These are phyloP conservation scores for Ophraella communa DNA, from an alignment of 2,888 invertebrate genomes.

Conservation along the genomic window DNA sequence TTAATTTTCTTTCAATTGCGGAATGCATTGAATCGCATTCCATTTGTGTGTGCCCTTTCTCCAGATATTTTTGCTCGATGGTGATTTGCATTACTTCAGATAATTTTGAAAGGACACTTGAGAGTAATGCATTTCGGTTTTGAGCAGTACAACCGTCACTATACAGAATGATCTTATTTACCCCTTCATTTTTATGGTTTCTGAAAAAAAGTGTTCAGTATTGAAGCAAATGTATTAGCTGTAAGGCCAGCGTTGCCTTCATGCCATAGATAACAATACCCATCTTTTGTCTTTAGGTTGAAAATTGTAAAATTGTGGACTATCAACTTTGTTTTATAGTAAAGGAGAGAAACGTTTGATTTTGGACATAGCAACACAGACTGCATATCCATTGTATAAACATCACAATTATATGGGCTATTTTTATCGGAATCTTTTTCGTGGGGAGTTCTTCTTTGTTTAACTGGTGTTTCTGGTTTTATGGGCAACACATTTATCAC, in stretches of 20 bases:
- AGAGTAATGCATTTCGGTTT: background rate
- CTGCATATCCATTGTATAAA: constrained; percentile 26
- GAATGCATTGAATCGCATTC: no score
- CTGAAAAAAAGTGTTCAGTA: constrained; percentile 16
- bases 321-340: no score
- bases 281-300: background rate
- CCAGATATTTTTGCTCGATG: no score
- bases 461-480: constrained; percentile 23
- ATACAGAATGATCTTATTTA: no score
- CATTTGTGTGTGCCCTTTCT: no score
- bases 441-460: constrained; percentile 26
- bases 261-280: constrained; percentile 4
- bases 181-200: background rate
- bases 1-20: no score
- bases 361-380: constrained; percentile 25
- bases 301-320: no score
- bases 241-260: constrained; percentile 9
- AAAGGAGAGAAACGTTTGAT: constrained; percentile 28
- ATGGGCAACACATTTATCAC: constrained; percentile 29
- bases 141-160: background rate
- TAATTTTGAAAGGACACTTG: background rate
- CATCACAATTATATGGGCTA: constrained; percentile 15
- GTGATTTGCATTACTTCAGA: no score
- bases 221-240: constrained; percentile 9
- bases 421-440: constrained; percentile 30